Conservation (phyloP, 1,140 invertebrate genomes). For the Drosophila santomea region DNA sequence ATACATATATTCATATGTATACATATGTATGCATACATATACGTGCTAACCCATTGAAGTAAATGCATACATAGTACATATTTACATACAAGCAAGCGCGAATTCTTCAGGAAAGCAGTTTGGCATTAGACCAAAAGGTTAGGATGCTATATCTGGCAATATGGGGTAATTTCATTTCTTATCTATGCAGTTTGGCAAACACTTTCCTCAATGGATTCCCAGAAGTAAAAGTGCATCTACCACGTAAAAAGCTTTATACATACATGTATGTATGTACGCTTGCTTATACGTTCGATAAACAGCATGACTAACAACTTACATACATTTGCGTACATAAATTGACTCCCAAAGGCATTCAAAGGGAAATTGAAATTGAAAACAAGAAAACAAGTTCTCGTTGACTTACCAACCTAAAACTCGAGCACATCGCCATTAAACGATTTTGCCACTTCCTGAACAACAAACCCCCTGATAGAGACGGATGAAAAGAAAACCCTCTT, state of each 20-base stretch:
- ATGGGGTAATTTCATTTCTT: background rate
- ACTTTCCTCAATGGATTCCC: background rate
- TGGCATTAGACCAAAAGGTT: no score
- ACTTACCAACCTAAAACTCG: slow-evolving; percentile 16
- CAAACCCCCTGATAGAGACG: slow-evolving; percentile 5
- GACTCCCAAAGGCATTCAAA: background rate
- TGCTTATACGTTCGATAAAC: background rate
- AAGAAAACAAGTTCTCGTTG: slow-evolving; percentile 9
- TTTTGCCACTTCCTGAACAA: slow-evolving; percentile 33
- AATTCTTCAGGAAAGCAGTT: background rate
- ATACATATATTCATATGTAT: no score
- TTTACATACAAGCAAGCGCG: background rate
- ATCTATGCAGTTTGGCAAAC: slow-evolving; percentile 4
- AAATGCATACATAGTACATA: no score
- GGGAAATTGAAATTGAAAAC: background rate
- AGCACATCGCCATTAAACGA: slow-evolving; percentile 36
- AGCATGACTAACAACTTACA: slow-evolving; percentile 1
- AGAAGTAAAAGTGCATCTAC: background rate
- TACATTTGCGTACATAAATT: background rate
- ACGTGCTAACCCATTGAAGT: no score
- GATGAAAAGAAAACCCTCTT: slow-evolving; percentile 18
- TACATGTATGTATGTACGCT: background rate
- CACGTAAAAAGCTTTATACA: background rate
- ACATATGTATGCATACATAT: no score
- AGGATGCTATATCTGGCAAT: no score